Evolutionary conservation across 2,113 vertebrate species (phyloP), one percentile per base, ranked within the genome.

Genomic region (Ammospiza nelsoni): DNA sequence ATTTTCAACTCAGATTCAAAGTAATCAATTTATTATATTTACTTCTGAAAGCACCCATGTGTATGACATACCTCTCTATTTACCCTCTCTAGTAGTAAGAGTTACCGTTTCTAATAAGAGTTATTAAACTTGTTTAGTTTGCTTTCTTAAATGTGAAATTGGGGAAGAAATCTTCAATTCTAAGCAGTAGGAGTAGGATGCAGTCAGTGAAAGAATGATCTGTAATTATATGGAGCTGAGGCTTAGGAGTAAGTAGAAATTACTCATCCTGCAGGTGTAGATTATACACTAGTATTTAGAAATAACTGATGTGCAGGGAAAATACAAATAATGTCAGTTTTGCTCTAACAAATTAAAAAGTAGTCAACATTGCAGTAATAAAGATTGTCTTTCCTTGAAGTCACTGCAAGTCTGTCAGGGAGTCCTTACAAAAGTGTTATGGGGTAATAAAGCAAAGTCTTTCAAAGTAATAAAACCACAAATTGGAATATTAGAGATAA

Each of bases 161-260:
- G 97, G 97, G 97, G 28, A 98, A 96, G 73, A 93, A 81, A 43
- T 94, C 97, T 61, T 97, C 95, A 65, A 68, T 98, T 84, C 74
- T 98, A 75, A 98, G 98, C 44, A 97, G 96, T 82, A 97, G 84
- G 46, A 86, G 95, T 83, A 97, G 98, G 96, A 97, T 97, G 37
- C 97, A 98, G 74, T 96, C 95, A 37, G 92, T 97, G 97, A 98
- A 93, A 85, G 96, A 98, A 6, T 97, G 94, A 12, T 98, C 97
- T 18, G 96, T 98, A 74, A 94, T 98, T 81, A 97, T 95, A 55
- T 0, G 1, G 98, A 57, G 63, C 97, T 65, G 97, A 98, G 82
- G 97, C 97, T 46, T 48, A 97, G 97, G n/a, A 96, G 95, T 66
- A 97, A 95, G 97, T 98, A 24, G 97, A 98, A 95, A 98, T 98